Evolutionary conservation across 2,797 vertebrate genomes (phyloP).

Genomic region (Sphenopsis melanotis): DNA sequence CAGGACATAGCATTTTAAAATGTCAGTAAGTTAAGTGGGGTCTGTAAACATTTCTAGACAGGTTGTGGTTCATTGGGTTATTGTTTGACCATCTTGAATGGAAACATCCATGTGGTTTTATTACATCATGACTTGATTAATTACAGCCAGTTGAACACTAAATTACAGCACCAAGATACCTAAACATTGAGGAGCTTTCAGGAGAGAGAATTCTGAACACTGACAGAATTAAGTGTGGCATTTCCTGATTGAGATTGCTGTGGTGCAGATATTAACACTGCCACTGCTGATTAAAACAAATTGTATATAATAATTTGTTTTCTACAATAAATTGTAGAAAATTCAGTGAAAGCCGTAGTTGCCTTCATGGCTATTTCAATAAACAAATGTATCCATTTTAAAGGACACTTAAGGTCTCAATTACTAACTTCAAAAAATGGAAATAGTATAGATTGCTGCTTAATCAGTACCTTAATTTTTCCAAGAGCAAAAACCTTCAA

Average conservation of each 20-base stretch:
- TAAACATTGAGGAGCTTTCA: background rate
- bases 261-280: background rate
- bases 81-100: background rate
- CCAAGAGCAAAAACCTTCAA: background rate
- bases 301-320: background rate
- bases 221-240: background rate
- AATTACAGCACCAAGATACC: background rate
- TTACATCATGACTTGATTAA: background rate
- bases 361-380: background rate
- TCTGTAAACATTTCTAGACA: slow-evolving; percentile 7
- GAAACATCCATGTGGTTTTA: background rate
- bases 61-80: background rate
- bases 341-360: background rate
- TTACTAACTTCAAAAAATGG: background rate
- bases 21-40: slow-evolving; percentile 15
- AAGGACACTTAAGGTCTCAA: background rate
- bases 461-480: background rate
- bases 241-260: background rate
- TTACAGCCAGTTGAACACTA: background rate
- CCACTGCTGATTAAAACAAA: background rate
- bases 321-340: background rate
- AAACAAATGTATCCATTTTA: background rate
- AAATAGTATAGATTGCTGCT: background rate
- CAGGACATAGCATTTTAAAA: slow-evolving; percentile 9
- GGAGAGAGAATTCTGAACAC: background rate